Percentiles rank a stretch among this genome's conserved stretches.
phyloP scores from a whole-genome alignment of 2,797 vertebrate genomes.

The Yasuhikotakia modesta region DNA sequence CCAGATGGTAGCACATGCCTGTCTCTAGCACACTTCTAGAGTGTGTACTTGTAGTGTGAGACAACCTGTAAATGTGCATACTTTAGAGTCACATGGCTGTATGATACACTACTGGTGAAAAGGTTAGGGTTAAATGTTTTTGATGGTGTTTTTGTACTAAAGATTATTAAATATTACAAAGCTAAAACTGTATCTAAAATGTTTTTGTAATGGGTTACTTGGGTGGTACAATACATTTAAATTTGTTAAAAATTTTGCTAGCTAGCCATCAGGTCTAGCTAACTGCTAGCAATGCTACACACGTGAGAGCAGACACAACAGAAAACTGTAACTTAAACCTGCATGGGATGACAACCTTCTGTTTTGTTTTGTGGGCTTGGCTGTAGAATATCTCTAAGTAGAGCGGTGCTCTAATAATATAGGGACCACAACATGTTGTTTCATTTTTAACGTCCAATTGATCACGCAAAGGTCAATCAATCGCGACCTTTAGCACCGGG shows the following conservation, averaged over 20 bases:
- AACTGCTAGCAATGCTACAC: no score
- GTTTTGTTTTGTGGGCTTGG: not conserved
- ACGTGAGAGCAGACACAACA: no score
- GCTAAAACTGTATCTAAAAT: no score
- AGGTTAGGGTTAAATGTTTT: no score
- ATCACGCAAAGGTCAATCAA: slow-evolving; percentile 57
- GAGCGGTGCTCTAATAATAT: not conserved
- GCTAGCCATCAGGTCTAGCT: no score
- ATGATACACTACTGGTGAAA: no score
- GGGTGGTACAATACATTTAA: no score
- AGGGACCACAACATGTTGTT: slow-evolving; percentile 17
- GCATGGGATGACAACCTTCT: not conserved
- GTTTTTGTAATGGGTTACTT: no score
- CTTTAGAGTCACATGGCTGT: not conserved
- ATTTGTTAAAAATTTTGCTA: no score
- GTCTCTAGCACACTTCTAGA: not conserved
- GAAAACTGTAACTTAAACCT: no score
- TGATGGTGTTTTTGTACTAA: no score
- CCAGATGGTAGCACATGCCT: not conserved
- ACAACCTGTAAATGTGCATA: not conserved
- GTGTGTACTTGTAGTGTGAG: not conserved
- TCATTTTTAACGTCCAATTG: slow-evolving; percentile 55
- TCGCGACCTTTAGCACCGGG: slow-evolving; percentile 44
- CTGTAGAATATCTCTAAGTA: not conserved
- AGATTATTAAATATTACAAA: no score